phyloP scores from a whole-genome alignment of 2,113 vertebrate species.

The Pantherophis guttatus region DNA sequence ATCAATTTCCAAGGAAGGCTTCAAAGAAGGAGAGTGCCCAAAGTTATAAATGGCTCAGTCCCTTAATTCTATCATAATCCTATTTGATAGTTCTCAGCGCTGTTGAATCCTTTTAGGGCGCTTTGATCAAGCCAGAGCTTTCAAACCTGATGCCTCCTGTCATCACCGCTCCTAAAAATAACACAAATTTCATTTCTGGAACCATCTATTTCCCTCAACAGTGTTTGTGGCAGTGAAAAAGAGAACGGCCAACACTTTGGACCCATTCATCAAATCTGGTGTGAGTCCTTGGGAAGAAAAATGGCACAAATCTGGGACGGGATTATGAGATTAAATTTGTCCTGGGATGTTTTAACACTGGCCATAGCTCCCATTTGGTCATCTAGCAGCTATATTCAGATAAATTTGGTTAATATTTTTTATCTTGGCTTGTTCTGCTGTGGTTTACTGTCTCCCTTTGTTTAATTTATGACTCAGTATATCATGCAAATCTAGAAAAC shows the following conservation, averaged over 20 bases:
- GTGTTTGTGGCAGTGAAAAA: neutral
- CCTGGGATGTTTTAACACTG: neutral
- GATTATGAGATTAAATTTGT: neutral
- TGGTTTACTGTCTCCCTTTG: neutral
- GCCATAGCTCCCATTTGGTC: neutral
- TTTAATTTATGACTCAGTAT: neutral
- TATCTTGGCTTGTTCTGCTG: neutral
- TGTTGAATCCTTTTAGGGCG: constrained; percentile 70
- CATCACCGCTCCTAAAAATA: constrained; percentile 67
- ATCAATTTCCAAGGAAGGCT: constrained; percentile 70
- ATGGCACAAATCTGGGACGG: neutral
- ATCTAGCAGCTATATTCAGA: neutral
- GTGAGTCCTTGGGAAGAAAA: neutral
- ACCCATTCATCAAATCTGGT: neutral
- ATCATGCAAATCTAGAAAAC: neutral
- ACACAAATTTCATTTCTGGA: constrained; percentile 63
- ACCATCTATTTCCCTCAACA: constrained; percentile 31
- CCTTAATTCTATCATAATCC: constrained; percentile 76
- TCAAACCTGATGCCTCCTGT: constrained; percentile 66
- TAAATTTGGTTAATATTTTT: neutral
- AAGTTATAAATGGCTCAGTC: constrained; percentile 71
- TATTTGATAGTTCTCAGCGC: constrained; percentile 72
- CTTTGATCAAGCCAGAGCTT: constrained; percentile 76
- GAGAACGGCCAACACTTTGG: neutral
- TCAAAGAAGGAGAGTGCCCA: constrained; percentile 72